A percentile compares a stretch with the other conserved stretches of the same genome.
phyloP scores from a whole-genome alignment of 1,140 invertebrate genomes.

The Cydia amplana region DNA sequence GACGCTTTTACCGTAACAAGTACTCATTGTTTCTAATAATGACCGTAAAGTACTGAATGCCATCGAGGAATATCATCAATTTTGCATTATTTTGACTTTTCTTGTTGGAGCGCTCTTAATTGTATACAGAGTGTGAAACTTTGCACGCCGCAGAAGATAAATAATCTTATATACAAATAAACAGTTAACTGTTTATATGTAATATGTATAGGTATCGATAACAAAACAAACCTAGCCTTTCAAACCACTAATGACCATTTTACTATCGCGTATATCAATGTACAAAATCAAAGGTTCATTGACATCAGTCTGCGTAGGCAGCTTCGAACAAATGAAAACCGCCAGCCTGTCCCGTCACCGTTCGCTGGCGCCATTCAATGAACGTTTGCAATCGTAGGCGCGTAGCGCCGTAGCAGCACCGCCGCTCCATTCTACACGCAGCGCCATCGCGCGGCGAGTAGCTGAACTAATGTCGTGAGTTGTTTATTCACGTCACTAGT shows the following conservation, averaged over 20 bases:
- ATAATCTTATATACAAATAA: not conserved
- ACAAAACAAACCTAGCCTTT: constrained; percentile 13
- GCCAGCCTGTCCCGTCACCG: constrained; percentile 5
- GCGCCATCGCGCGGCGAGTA: constrained; percentile 69
- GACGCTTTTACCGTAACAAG: too few relatives aligned
- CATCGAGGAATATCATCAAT: too few relatives aligned
- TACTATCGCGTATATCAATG: constrained; percentile 30
- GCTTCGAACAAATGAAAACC: constrained; percentile 21
- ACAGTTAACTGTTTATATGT: not conserved
- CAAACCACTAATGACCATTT: constrained; percentile 25
- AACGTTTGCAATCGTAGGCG: constrained; percentile 47
- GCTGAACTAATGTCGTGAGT: constrained; percentile 49
- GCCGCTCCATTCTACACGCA: constrained; percentile 27
- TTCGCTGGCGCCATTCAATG: constrained; percentile 37
- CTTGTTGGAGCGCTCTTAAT: too few relatives aligned
- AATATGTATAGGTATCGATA: not conserved
- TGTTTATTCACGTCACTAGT: constrained; percentile 50
- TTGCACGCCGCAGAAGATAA: not conserved
- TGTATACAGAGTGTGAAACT: not conserved
- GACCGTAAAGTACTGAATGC: too few relatives aligned
- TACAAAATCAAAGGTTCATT: constrained; percentile 64
- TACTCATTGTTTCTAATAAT: too few relatives aligned
- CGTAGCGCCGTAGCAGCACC: constrained; percentile 41
- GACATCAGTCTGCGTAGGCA: constrained; percentile 58
- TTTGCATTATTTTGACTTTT: too few relatives aligned